Evolutionary conservation across 2,113 vertebrate species (phyloP).

Genomic region (Hippocampus zosterae): DNA sequence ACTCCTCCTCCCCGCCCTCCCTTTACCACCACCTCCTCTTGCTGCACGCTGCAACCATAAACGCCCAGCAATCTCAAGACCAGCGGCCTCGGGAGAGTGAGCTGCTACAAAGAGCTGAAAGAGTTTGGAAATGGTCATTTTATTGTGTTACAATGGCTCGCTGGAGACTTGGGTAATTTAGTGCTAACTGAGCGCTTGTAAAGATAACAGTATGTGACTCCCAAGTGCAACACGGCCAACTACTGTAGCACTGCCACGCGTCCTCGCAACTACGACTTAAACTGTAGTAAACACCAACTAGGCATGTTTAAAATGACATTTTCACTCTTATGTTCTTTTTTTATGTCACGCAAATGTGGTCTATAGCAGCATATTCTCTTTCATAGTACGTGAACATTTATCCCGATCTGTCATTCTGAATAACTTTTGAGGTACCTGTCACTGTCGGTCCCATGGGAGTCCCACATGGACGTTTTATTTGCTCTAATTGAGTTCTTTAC

Average conservation of each 20-base stretch:
- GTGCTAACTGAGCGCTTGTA: slow-evolving; percentile 63
- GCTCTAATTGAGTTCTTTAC: slow-evolving; percentile 68
- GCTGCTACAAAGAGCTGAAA: slow-evolving; percentile 73
- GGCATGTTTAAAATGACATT: slow-evolving; percentile 24
- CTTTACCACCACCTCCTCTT: slow-evolving; percentile 16
- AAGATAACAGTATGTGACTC: slow-evolving; percentile 57
- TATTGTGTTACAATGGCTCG: slow-evolving; percentile 69
- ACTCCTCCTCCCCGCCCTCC: slow-evolving; percentile 4
- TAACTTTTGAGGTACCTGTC: slow-evolving; percentile 70
- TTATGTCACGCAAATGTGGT: slow-evolving; percentile 45
- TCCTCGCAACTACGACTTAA: slow-evolving; percentile 15
- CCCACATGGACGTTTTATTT: slow-evolving; percentile 50
- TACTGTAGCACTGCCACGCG: slow-evolving; percentile 35
- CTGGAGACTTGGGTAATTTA: slow-evolving; percentile 72
- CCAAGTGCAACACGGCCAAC: slow-evolving; percentile 48
- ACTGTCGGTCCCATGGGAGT: slow-evolving; percentile 62
- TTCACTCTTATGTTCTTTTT: slow-evolving; percentile 1
- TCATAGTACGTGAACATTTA: slow-evolving; percentile 70
- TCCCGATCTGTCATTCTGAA: slow-evolving; percentile 66
- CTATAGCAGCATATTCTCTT: slow-evolving; percentile 50
- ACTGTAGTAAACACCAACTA: slow-evolving; percentile 27
- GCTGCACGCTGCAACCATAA: slow-evolving; percentile 68
- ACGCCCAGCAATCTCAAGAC: slow-evolving; percentile 75
- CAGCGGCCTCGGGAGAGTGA: slow-evolving; percentile 74
- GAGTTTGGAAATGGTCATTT: slow-evolving; percentile 74